Base-by-base conservation (phyloP, 2,888 invertebrate species). In the Drosophila mercatorum region DNA sequence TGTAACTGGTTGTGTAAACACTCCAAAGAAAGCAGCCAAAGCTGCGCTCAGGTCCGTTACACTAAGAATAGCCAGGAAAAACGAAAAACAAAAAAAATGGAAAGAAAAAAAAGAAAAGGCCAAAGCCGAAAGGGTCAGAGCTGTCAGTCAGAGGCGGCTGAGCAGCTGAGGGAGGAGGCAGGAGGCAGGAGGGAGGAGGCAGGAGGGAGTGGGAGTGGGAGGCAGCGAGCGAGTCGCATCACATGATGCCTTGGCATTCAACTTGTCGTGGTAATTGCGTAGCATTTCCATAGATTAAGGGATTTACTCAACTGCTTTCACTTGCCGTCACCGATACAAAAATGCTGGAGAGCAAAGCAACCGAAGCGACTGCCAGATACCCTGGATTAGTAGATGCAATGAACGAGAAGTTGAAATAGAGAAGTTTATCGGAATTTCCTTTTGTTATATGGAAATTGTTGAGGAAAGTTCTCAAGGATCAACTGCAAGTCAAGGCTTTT, bases 241-340 rank as follows among this genome's bases (percentile, higher is more conserved):
- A 87, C 75, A 86, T 91, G 78, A 80, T 58, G 68, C 68, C 55
- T 68, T 53, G 75, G 81, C 71, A 78, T 78, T 79, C 78, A 78
- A 87, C 84, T 85, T 87, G 90, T 87, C 86, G 75, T 86, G 80
- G 91, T 91, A 91, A 91, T 91, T 91, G 91, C 90, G 90, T 83
- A 90, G 89, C 90, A 92, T 91, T 91, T 91, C 88, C 85, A 87
- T 91, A 90, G 92, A 92, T 91, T 91, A 91, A 91, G 90, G 91
- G 92, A 91, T 91, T 91, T 91, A 80, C 77, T 80, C 75, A 73
- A 73, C 78, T 79, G 73, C 79, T 64, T 68, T 68, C 75, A 67
- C 69, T 75, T 49, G 71, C 60, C 79, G 80, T 78, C 83, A 83
- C 83, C 78, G 83, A 88, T 80, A 80, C 70, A 46, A 28, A 22